A percentile compares a stretch with the other conserved stretches of the same genome.
Conservation (phyloP, 2,113 vertebrate species). For the Strix aluco region DNA sequence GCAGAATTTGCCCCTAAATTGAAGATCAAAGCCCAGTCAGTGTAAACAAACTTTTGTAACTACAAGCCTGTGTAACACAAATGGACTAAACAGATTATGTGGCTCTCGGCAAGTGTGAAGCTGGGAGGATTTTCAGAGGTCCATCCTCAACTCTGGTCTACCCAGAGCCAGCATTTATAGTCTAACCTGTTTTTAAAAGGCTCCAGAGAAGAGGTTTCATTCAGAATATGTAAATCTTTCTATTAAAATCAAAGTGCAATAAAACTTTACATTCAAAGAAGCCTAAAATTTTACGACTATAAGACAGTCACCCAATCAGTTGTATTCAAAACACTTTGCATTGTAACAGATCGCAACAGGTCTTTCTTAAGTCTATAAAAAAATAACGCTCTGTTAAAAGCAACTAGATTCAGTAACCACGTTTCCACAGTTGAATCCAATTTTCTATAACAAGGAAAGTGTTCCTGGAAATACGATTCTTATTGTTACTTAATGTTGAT, state of each 20-base stretch:
- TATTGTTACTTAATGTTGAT: constrained; percentile 48
- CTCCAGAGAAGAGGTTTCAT: neutral
- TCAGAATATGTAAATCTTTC: neutral
- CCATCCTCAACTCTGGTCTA: neutral
- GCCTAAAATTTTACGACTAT: neutral
- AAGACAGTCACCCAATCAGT: neutral
- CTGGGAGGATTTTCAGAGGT: neutral
- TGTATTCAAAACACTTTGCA: neutral
- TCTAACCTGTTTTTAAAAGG: neutral
- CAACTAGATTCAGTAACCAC: neutral
- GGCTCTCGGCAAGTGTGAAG: neutral
- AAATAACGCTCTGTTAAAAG: neutral
- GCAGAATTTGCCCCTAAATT: neutral
- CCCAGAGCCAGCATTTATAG: neutral
- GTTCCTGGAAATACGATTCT: constrained; percentile 54
- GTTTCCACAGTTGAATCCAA: constrained; percentile 25
- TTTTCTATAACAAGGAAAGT: constrained; percentile 53
- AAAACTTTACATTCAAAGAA: neutral
- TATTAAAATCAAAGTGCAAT: neutral
- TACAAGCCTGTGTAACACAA: neutral
- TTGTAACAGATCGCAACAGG: neutral
- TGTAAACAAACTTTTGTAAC: neutral
- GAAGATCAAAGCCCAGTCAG: neutral
- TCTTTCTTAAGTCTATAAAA: neutral
- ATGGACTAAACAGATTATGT: neutral